Base-by-base conservation (phyloP, 2,797 vertebrate species). In the Sebastes ruberrimus region DNA sequence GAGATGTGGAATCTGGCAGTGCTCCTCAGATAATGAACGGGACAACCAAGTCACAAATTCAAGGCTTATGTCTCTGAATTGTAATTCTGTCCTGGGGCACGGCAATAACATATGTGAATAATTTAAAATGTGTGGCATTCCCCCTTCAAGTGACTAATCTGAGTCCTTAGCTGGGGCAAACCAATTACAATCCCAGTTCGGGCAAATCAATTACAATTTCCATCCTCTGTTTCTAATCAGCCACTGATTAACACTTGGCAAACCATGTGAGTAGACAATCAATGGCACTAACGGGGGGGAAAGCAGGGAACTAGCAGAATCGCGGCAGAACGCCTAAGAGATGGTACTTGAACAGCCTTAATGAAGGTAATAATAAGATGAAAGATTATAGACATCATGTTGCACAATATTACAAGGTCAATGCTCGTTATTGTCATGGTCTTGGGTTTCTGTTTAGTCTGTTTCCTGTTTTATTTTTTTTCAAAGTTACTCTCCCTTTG, bases 171-270 rank as follows among this genome's bases (percentile, higher is more conserved):
- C 74, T 22, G 7, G 23, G 69, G 75, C 55, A 68, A 88, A 92
- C 87, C 83, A 92, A 86, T 93, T 88, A 88, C 75, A 85, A 68
- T 78, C 76, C 70, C n/a, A 38, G 49, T 83, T 70, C 74, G 67
- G 74, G 73, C 49, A 71, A 85, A 92, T 92, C 81, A 90, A 90
- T 93, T 88, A 89, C 71, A 81, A 77, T 85, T 78, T 81, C 74
- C 74, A 61, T 81, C 69, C 62, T 68, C 78, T 65, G 65, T 74
- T 75, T 89, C 80, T 92, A 90, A 94, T 94, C 87, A 90, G 88
- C 66, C 85, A 55, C 80, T 93, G 83, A 91, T 91, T 89, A 90
- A 89, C 88, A 85, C 85, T 88, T 66, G 86, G 86, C 70, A 80
- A 86, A 87, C 70, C 82, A 77, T 32, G 86, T 72, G 55, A 86